Evolutionary conservation across 2,888 invertebrate species (phyloP), one percentile per base, ranked within the genome.

Genomic region (Vanessa cardui): DNA sequence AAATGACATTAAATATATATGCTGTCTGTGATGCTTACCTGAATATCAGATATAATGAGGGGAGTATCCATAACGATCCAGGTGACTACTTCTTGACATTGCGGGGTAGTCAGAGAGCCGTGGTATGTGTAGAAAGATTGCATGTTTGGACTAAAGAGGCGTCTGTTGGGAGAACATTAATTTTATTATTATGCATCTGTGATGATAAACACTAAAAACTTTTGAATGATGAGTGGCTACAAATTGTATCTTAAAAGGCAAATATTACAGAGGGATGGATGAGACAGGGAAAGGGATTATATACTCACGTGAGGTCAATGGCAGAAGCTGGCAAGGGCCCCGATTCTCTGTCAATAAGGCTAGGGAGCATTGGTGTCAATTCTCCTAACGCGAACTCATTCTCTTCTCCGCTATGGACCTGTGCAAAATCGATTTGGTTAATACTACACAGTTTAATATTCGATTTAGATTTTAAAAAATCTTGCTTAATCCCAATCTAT

Each of bases 41-140:
- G 93, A 1, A 81, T 76, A 63, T 91, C 85, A 56, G 89, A 85
- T 20, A 93, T 88, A 44, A 71, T 75, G 15, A 90, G 75, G 0
- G 90, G 89, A 49, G 80, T 79, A 69, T 90, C 86, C 88, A 92
- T 90, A 58, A 97, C 94, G 39, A 96, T 95, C 96, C 96, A 97
- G 1, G 94, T 94, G 56, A 96, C 96, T 0, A 93, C 93, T 82
- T 97, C 96, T 54, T 94, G 93, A 78, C 97, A 97, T 58, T 83
- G 83, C 3, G 97, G 97, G 0, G 96, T 96, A 12, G 97, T 97
- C 74, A 97, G 87, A 0, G 97, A 97, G 6, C 97, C 97, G 39
- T 94, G 90, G 82, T 97, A 97, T 33, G 95, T 94, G 85, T 94
- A 96, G 83, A 93, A 95, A 0, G 90, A 90, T 46, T 93, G 93